Base-by-base conservation (phyloP, 2,888 invertebrate species). In the Morpho deidamia region DNA sequence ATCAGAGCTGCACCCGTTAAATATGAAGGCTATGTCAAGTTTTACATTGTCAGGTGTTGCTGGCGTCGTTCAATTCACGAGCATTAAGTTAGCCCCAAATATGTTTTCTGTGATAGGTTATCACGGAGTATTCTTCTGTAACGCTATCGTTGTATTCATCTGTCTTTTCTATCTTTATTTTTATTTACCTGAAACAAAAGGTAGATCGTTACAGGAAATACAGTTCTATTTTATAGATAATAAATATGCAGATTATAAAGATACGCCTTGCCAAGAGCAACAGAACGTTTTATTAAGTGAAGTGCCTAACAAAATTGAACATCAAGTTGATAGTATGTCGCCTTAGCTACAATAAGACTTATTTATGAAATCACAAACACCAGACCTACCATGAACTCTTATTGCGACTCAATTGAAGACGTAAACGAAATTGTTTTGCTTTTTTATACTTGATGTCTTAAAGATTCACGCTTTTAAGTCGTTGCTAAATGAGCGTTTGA, bases 141-240 rank as follows among this genome's bases (percentile, higher is more conserved):
- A 66, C 39, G 59, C 61, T 7, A 9, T 33, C 7, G 42, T 66
- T 7, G 58, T 63, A 8, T 55, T 55, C 7, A 2, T 63, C 7
- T 64, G 66, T 50, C 51, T 67, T 0, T 23, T 60, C 9, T 64
- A 63, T 42, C 44, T 70, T 10, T 70, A 65, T 64, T 11, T 63
- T 7, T 60, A 57, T 54, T 47, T 69, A 52, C 68, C 68, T 5
- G 68, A 69, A 53, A 69, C 67, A 2, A 67, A 66, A 51, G 63
- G 62, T 0, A 59, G 61, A 32, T 65, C 67, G 11, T 47, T 69
- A 37, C 67, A 65, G 46, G 68, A 70, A 60, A 68, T 68, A 35
- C 66, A 70, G 41, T 43, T 63, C 11, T 64, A 52, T 48, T 64
- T 67, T 44, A 65, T 60, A 37, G 60, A 63, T 33, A 53, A 60